Base-by-base conservation (phyloP, 1,140 invertebrate genomes). In the Amyelois transitella region DNA sequence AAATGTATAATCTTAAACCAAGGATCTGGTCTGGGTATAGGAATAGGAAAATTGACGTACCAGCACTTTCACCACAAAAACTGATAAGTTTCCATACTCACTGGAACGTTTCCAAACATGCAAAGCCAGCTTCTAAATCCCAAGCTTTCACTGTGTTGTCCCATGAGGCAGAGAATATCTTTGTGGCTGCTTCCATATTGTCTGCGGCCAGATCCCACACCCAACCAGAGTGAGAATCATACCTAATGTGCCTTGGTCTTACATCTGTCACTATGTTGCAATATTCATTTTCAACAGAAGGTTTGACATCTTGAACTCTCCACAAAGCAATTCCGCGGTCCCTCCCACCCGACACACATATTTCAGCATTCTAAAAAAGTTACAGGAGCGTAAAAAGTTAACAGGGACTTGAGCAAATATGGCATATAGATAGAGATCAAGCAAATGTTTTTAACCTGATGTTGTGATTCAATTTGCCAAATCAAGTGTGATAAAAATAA, bases 121-220 rank as follows among this genome's bases (percentile, higher is more conserved):
- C 68, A 53, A 89, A 73, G 32, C 70, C 74, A 48, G 70, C 66
- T 18, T 55, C 58, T 21, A 88, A 65, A 51, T 89, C 87, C 88
- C 88, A 89, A 17, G 77, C 75, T 69, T 88, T 89, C 0, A 89
- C 84, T 49, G 82, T 81, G 52, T 83, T 88, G 55, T 89, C 88
- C 88, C 88, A 89, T 17, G 88, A 89, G 1, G 85, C 86, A 10
- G 88, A 89, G 47, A 84, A 87, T 19, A 88, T 55, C 48, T 67
- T 60, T 0, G 71, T 63, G 0, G 81, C 74, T 56, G 60, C 64
- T 8, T 77, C 65, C 12, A 66, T 53, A 53, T 77, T 69, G 53
- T 83, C 75, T 6, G 84, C 69, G 0, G 88, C 76, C 10, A 89
- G 62, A 53, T 84, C 85, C 86, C 86, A 89, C 0, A 89, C 75